Evolutionary conservation across 2,888 invertebrate genomes (phyloP).

Genomic region (Xylota sylvarum): DNA sequence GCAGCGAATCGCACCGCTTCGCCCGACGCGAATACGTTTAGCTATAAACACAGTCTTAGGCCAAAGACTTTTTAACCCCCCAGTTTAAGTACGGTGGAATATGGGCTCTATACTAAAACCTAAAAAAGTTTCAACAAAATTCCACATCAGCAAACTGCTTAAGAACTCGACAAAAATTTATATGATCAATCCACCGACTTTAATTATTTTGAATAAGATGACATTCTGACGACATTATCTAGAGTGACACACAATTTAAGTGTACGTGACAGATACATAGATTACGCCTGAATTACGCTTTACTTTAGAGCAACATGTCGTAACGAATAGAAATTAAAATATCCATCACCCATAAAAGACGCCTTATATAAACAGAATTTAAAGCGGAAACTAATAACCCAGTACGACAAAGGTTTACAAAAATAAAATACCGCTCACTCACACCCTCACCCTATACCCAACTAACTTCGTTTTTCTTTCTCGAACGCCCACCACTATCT

Average conservation of each 20-base stretch:
- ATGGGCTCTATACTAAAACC: too few relatives aligned
- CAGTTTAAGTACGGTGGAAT: too few relatives aligned
- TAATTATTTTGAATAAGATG: background rate
- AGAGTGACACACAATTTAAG: constrained; percentile 43
- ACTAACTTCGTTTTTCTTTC: constrained; percentile 11
- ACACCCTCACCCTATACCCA: background rate
- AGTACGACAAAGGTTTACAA: constrained; percentile 32
- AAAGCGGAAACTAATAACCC: constrained; percentile 44
- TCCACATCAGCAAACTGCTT: background rate
- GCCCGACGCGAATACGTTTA: too few relatives aligned
- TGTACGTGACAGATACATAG: constrained; percentile 18
- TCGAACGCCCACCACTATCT: constrained; percentile 27
- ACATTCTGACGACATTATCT: constrained; percentile 14
- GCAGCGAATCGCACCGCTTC: too few relatives aligned
- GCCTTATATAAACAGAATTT: constrained; percentile 51
- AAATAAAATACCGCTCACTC: constrained; percentile 32
- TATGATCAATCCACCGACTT: constrained; percentile 12
- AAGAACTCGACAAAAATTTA: background rate
- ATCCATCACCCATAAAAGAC: constrained; percentile 24
- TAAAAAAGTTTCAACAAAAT: background rate
- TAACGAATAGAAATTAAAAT: constrained; percentile 27
- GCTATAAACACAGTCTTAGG: too few relatives aligned
- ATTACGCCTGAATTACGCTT: constrained; percentile 17
- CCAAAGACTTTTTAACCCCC: too few relatives aligned
- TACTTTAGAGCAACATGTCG: background rate